Evolutionary conservation across 2,797 vertebrate genomes (phyloP).

Genomic region (Cirrhinus molitorella): DNA sequence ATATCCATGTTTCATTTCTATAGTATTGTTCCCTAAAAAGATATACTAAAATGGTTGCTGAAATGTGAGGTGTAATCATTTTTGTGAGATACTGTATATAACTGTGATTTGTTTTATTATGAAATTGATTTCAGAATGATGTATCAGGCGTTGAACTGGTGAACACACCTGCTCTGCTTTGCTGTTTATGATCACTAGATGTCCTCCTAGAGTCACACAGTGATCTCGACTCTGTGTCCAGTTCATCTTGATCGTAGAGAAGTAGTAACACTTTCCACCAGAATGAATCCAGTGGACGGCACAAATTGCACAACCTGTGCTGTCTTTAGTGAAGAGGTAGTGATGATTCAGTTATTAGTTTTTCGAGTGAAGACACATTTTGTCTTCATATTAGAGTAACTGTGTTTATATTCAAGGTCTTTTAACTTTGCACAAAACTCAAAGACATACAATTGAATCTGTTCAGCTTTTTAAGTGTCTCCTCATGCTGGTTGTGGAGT

Average conservation of each 20-base stretch:
- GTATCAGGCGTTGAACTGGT: not conserved
- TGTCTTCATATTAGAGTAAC: not conserved
- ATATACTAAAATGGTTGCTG: too few species aligned
- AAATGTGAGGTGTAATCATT: too few species aligned
- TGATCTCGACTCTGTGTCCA: conserved; percentile 49
- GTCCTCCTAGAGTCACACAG: conserved; percentile 59
- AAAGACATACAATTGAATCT: not conserved
- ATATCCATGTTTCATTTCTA: too few species aligned
- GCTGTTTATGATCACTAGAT: conserved; percentile 55
- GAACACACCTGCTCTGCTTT: conserved; percentile 40
- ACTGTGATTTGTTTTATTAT: too few species aligned
- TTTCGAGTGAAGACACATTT: too few species aligned
- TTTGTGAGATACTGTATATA: too few species aligned
- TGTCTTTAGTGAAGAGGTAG: not conserved
- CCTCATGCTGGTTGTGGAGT: not conserved
- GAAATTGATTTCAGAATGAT: too few species aligned
- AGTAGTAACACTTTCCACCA: conserved; percentile 57
- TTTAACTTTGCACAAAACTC: not conserved
- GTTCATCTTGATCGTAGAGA: conserved; percentile 51
- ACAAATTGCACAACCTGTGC: conserved; percentile 21
- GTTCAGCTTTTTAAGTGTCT: not conserved
- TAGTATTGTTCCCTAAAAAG: too few species aligned
- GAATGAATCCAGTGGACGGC: conserved; percentile 24
- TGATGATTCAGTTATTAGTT: not conserved
- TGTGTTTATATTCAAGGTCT: not conserved